These are phyloP conservation scores for Epizoanthus illoricatus DNA, from an alignment of 92 coral and sea anemone species.

Conservation along the genomic window DNA sequence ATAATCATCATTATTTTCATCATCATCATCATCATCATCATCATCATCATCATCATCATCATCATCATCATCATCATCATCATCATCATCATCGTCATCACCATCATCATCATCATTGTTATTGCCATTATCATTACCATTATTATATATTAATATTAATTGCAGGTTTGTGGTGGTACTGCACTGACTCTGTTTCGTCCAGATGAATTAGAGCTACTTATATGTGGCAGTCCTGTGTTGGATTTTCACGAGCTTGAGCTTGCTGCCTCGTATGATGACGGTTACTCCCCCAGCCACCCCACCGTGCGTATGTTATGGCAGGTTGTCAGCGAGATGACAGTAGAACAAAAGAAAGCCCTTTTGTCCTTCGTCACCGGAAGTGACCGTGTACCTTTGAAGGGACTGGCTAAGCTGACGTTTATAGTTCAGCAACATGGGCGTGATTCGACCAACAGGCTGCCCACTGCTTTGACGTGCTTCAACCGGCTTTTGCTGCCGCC, in stretches of 20 bases:
- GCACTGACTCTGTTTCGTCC: conserved; percentile 84
- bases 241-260: conserved; percentile 78
- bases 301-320: conserved; percentile 81
- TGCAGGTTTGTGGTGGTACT: conserved; percentile 89
- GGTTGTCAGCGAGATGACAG: conserved; percentile 77
- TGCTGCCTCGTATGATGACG: conserved; percentile 91
- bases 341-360: conserved; percentile 82
- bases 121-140: no score
- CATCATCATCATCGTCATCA: no score
- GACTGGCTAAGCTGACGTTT: conserved; percentile 65
- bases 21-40: no score
- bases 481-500: conserved; percentile 90
- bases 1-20: no score
- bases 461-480: conserved; percentile 90
- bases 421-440: conserved; percentile 85
- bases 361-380: conserved; percentile 95
- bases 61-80: no score
- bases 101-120: no score
- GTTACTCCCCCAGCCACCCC: conserved; percentile 73
- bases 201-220: conserved; percentile 87
- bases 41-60: no score
- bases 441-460: conserved; percentile 78
- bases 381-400: conserved; percentile 90
- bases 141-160: no score
- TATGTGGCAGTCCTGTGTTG: conserved; percentile 78